phyloP scores from a whole-genome alignment of 2,797 vertebrate species.

The Anas bahamensis region DNA sequence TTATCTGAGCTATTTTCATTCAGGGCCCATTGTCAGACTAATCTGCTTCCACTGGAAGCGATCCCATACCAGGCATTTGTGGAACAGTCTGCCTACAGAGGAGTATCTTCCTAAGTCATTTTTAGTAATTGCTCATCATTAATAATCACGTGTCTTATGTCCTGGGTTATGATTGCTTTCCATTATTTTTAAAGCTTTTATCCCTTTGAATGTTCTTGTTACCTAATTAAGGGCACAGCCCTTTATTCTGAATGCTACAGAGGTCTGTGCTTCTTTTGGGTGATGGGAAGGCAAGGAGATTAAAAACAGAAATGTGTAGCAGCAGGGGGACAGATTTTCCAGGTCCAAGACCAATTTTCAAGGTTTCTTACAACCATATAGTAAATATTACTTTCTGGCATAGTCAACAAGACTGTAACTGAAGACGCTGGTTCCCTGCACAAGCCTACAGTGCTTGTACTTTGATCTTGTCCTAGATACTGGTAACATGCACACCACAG shows the following conservation, averaged over 20 bases:
- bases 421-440: not conserved
- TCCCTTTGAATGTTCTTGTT: not conserved
- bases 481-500: not conserved
- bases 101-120: not conserved
- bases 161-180: not conserved
- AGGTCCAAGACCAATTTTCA: not conserved
- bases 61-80: not conserved
- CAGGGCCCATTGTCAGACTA: not conserved
- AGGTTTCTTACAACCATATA: not conserved
- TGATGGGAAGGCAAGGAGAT: not conserved
- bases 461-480: too few relatives aligned
- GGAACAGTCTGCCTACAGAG: not conserved
- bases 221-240: not conserved
- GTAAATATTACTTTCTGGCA: not conserved
- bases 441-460: not conserved
- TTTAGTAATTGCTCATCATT: not conserved
- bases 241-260: not conserved
- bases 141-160: not conserved
- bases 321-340: not conserved
- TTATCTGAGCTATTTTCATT: not conserved
- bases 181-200: not conserved
- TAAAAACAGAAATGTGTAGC: not conserved
- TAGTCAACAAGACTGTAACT: not conserved
- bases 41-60: not conserved
- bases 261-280: not conserved